Evolutionary conservation across 2,797 vertebrate genomes (phyloP).

Genomic region (Amphiprion clarkii): DNA sequence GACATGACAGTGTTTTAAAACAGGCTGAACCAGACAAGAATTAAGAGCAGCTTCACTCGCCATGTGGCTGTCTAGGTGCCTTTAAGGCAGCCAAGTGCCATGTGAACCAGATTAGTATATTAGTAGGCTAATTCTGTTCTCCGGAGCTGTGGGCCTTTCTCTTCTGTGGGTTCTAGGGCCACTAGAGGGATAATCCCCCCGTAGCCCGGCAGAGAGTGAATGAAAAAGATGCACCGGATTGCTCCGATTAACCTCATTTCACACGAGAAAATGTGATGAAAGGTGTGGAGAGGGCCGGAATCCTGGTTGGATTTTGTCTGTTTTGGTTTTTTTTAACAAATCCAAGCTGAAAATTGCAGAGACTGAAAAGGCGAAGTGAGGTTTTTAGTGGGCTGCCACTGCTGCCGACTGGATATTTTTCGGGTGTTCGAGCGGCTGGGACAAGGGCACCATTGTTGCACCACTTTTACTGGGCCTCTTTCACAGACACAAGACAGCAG

Average conservation of each 20-base stretch:
- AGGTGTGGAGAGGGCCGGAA: constrained; percentile 3
- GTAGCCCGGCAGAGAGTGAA: constrained; percentile 23
- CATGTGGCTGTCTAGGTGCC: constrained; percentile 29
- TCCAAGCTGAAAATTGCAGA: neutral
- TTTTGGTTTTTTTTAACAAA: constrained; percentile 8
- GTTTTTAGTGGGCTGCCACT: neutral
- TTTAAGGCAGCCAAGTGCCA: constrained; percentile 50
- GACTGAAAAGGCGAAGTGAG: neutral
- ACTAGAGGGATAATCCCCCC: constrained; percentile 63
- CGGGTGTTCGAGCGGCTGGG: constrained; percentile 38
- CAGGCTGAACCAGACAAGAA: constrained; percentile 21
- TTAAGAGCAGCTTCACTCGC: constrained; percentile 39
- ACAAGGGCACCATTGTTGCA: constrained; percentile 68
- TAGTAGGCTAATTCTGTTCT: constrained; percentile 73
- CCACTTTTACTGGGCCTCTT: constrained; percentile 15
- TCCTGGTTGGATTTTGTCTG: neutral
- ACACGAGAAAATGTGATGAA: neutral
- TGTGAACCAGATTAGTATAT: constrained; percentile 78
- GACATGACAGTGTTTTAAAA: constrained; percentile 42
- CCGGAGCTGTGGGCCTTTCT: constrained; percentile 41
- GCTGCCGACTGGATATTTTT: constrained; percentile 21
- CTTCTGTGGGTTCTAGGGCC: constrained; percentile 29
- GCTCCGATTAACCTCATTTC: constrained; percentile 34
- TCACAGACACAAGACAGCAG: constrained; percentile 12
- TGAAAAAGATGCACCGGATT: constrained; percentile 24